Conservation (phyloP, 2,797 vertebrate species). For the Esox lucius region DNA sequence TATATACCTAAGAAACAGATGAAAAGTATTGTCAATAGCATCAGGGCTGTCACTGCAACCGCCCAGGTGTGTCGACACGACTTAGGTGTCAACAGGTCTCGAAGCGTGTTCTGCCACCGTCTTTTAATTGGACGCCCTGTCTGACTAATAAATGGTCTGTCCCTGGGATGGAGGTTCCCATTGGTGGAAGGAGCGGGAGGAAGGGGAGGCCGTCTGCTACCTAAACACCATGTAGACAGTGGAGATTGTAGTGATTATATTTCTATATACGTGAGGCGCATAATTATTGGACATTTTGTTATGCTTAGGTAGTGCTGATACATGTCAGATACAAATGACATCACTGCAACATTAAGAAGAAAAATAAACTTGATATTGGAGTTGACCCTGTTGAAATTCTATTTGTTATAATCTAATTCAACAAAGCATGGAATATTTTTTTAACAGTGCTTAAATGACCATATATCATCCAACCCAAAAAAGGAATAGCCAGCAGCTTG, state of each 20-base stretch:
- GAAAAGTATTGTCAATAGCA: constrained; percentile 77
- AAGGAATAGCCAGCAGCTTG: too few relatives aligned
- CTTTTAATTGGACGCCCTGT: constrained; percentile 32
- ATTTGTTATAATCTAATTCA: too few relatives aligned
- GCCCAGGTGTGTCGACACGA: constrained; percentile 69
- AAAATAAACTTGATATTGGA: too few relatives aligned
- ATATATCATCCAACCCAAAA: too few relatives aligned
- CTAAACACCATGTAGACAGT: constrained; percentile 43
- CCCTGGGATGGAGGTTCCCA: constrained; percentile 59
- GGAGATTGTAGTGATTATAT: background rate
- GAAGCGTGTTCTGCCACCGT: constrained; percentile 61
- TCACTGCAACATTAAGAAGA: too few relatives aligned
- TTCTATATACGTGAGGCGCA: too few relatives aligned
- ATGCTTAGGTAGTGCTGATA: too few relatives aligned
- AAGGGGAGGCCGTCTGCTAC: constrained; percentile 61
- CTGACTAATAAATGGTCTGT: constrained; percentile 46
- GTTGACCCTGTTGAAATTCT: too few relatives aligned
- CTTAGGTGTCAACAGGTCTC: constrained; percentile 66
- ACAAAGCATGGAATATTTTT: too few relatives aligned
- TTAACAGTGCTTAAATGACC: too few relatives aligned
- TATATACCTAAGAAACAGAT: constrained; percentile 73
- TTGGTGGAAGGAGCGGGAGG: constrained; percentile 65
- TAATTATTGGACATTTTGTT: too few relatives aligned
- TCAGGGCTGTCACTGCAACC: constrained; percentile 73
- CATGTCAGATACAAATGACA: too few relatives aligned